Conservation (phyloP, 1,140 invertebrate genomes). For the Asobara japonica region DNA sequence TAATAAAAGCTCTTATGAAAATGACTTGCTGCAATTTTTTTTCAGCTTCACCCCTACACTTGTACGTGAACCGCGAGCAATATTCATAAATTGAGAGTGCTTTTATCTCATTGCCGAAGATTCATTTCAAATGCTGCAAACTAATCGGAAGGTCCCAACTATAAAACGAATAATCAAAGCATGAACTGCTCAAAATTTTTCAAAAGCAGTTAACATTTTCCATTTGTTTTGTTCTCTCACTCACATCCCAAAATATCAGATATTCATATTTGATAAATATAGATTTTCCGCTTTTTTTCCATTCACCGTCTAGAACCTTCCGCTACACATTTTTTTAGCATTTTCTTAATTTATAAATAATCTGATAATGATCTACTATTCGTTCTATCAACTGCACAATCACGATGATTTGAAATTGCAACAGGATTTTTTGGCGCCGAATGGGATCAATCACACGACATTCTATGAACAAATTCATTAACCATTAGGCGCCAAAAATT, state of each 20-base stretch:
- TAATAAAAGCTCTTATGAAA: no score
- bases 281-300: neutral
- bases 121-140: no score
- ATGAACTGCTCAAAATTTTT: neutral
- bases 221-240: neutral
- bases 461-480: no score
- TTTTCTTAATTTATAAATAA: conserved; percentile 5
- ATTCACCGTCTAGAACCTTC: neutral
- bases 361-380: conserved; percentile 4
- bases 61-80: neutral
- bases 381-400: neutral
- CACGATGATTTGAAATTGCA: conserved; percentile 2
- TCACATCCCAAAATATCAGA: no score
- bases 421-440: no score
- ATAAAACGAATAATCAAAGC: neutral
- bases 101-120: no score
- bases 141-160: neutral
- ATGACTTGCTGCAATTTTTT: no score
- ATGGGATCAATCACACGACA: no score
- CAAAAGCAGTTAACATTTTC: neutral
- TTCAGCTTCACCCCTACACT: no score
- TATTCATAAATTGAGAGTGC: neutral
- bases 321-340: conserved; percentile 4
- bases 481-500: no score
- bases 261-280: neutral